These are phyloP conservation scores for Actinemys pallida DNA, from an alignment of 2,113 vertebrate genomes.

Conservation along the genomic window DNA sequence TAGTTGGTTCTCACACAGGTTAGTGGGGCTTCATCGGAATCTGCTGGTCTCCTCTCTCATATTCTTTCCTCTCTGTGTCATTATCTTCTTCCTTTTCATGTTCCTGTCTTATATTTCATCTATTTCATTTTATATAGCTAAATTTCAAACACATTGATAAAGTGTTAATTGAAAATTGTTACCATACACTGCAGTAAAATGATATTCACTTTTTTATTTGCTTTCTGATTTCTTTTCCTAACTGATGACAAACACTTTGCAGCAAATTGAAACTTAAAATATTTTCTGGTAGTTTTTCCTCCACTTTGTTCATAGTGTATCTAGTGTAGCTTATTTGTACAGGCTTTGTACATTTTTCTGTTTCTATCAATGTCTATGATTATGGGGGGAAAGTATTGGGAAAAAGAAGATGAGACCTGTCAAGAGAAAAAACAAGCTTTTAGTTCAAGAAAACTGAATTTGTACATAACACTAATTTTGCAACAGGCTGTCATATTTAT, in stretches of 20 bases:
- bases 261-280: neutral
- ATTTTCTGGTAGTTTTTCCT: neutral
- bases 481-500: neutral
- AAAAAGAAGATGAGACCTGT: neutral
- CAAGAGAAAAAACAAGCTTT: neutral
- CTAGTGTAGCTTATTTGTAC: neutral
- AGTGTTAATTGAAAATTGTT: neutral
- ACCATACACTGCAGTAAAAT: neutral
- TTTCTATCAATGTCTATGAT: neutral
- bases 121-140: neutral
- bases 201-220: neutral
- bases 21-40: neutral
- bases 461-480: neutral
- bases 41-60: neutral
- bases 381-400: neutral
- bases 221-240: neutral
- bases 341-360: neutral
- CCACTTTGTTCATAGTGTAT: neutral
- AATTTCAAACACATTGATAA: neutral
- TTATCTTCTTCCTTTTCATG: neutral
- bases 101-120: neutral
- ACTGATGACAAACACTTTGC: neutral
- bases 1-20: neutral
- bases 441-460: neutral
- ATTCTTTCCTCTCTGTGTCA: neutral